A percentile compares a stretch with the other conserved stretches of the same genome.
Conservation (phyloP, 2,888 invertebrate genomes). For the Odontocolon sp. region DNA sequence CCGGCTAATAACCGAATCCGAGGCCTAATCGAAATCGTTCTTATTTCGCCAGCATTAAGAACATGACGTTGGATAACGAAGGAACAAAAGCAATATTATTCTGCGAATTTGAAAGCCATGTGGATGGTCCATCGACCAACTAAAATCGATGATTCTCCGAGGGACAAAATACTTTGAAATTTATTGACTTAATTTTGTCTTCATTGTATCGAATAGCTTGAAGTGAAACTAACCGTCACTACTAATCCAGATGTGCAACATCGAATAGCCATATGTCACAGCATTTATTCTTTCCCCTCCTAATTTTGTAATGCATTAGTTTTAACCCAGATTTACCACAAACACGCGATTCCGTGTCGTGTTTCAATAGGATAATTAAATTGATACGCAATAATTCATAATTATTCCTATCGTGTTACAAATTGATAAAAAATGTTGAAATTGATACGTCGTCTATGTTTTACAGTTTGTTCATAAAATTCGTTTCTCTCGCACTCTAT, state of each 20-base stretch:
- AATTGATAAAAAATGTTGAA: background rate
- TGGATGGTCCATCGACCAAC: background rate
- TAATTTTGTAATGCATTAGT: background rate
- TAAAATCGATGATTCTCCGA: background rate
- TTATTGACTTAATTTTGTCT: slow-evolving; percentile 13
- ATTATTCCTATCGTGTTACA: no score
- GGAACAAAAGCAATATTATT: background rate
- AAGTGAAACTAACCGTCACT: slow-evolving; percentile 43
- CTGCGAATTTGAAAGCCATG: background rate
- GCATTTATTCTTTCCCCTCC: slow-evolving; percentile 32
- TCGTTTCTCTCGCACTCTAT: background rate
- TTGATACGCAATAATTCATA: no score
- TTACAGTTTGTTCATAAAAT: background rate
- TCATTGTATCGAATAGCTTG: slow-evolving; percentile 31
- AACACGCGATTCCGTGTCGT: background rate
- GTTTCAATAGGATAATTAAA: no score
- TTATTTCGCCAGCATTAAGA: slow-evolving; percentile 4
- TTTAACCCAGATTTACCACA: background rate
- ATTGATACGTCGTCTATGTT: background rate
- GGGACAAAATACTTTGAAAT: slow-evolving; percentile 5
- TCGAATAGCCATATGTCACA: slow-evolving; percentile 27
- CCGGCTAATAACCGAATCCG: slow-evolving; percentile 47
- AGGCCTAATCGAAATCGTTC: slow-evolving; percentile 40
- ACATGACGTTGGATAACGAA: slow-evolving; percentile 7
- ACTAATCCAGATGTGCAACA: slow-evolving; percentile 23